Evolutionary conservation across 2,113 vertebrate genomes (phyloP), one percentile per base, ranked within the genome.

Genomic region (Passer domesticus): DNA sequence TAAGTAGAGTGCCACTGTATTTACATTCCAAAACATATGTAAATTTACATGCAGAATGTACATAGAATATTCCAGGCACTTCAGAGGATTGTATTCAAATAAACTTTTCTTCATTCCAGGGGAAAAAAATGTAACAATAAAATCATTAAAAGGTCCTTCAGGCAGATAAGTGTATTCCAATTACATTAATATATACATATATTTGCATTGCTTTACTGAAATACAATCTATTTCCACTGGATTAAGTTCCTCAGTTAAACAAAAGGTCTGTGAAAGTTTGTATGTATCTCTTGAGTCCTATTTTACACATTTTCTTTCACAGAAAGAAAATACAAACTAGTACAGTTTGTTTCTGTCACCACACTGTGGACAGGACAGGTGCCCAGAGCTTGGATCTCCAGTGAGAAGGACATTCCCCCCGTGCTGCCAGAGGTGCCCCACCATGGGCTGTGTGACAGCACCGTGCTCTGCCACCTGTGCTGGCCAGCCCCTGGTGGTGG

Each of bases 391-490:
- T 13, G 27, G 46, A 25, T 76, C 10, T 53, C n/a, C 0, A 5
- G 46, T 43, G 55, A 20, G 5, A 15, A 25, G 75, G 49, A 28
- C 0, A 0, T 37, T 15, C 6, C 5, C 7, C 10, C 12, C 39
- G 33, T 7, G 35, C 43, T 55, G 64, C 69, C 8, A 11, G 15
- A 60, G 46, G 21, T 47, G 20, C 18, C 74, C 37, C 46, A 22
- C 10, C 6, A 3, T 0, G 4, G 53, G 23, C 52, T 41, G 18
- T 6, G 43, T 19, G 31, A 47, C 69, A 56, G 46, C 1, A 0
- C 67, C 0, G 0, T 15, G 8, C 49, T 12, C 68, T 62, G 58
- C 58, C 7, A 0, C 1, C 1, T 5, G 13, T 28, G n/a, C 73
- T 50, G 39, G 41, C 55, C 64, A 52, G 59, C 27, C 31, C n/a